phyloP scores from a whole-genome alignment of 2,797 vertebrate genomes.

The Meda fulgida region DNA sequence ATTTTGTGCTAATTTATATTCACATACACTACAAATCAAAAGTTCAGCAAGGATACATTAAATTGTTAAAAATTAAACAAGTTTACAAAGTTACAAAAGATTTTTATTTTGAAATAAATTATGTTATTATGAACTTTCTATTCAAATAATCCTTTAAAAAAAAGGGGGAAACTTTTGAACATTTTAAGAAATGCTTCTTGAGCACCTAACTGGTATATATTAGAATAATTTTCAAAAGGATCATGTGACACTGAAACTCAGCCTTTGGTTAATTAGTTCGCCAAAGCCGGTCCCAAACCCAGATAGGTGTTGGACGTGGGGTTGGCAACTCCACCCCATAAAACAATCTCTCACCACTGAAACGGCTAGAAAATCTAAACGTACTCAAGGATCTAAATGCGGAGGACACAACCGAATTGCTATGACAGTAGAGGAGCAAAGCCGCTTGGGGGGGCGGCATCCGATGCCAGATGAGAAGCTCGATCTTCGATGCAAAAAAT shows the following conservation, averaged over 20 bases:
- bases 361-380: too few relatives aligned
- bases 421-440: too few relatives aligned
- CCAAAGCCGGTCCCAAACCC: too few relatives aligned
- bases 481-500: too few relatives aligned
- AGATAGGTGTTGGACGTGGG: too few relatives aligned
- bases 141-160: neutral
- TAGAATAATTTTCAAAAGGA: neutral
- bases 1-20: neutral
- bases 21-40: neutral
- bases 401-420: too few relatives aligned
- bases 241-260: neutral
- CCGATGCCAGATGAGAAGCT: too few relatives aligned
- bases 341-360: too few relatives aligned
- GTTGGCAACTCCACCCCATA: too few relatives aligned
- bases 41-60: neutral
- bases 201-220: neutral
- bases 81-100: neutral
- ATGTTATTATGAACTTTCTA: neutral
- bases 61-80: neutral
- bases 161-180: neutral
- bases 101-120: neutral
- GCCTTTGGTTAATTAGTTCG: too few relatives aligned
- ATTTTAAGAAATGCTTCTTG: neutral
- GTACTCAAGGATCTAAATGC: too few relatives aligned
- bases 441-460: too few relatives aligned